A percentile compares a stretch with the other conserved stretches of the same genome.
Evolutionary conservation across 2,888 invertebrate genomes (phyloP).

Genomic region (Zygogramma bicolorata): DNA sequence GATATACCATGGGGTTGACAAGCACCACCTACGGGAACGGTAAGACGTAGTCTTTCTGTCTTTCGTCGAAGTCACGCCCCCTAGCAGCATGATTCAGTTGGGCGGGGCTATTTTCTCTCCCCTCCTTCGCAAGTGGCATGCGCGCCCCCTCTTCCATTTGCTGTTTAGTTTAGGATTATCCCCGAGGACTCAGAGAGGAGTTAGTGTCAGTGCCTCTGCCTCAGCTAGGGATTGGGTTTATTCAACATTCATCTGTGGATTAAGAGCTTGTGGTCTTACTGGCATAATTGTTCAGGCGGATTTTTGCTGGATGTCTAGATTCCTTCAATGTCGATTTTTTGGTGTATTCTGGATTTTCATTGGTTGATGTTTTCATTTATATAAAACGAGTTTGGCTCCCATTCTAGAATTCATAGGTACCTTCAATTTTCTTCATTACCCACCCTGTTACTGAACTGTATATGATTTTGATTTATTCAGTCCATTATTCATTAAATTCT

Average conservation of each 20-base stretch:
- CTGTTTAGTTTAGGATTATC: conserved; percentile 24
- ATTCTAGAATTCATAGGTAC: too few species aligned
- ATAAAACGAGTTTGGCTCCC: too few species aligned
- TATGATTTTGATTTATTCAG: too few species aligned
- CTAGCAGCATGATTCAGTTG: conserved; percentile 13
- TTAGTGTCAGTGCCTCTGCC: neutral
- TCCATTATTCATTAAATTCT: too few species aligned
- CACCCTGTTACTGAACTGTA: too few species aligned
- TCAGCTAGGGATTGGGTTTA: conserved; percentile 27
- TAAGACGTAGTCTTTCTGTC: conserved; percentile 42
- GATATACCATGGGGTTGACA: conserved; percentile 47
- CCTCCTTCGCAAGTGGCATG: conserved; percentile 1
- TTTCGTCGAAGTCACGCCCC: conserved; percentile 36
- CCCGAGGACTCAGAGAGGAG: conserved; percentile 4
- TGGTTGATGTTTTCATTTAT: too few species aligned
- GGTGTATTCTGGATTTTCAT: neutral
- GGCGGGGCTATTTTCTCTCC: conserved; percentile 21
- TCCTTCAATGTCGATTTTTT: too few species aligned
- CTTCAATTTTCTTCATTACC: too few species aligned
- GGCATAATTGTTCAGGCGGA: conserved; percentile 36
- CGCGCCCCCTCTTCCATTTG: neutral
- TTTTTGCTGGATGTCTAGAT: neutral
- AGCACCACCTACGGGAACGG: conserved; percentile 57
- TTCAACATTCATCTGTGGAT: conserved; percentile 40
- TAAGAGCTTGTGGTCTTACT: conserved; percentile 41